These are phyloP conservation scores for Platyscapa corneri DNA, from an alignment of 1,140 invertebrate species.

Conservation along the genomic window DNA sequence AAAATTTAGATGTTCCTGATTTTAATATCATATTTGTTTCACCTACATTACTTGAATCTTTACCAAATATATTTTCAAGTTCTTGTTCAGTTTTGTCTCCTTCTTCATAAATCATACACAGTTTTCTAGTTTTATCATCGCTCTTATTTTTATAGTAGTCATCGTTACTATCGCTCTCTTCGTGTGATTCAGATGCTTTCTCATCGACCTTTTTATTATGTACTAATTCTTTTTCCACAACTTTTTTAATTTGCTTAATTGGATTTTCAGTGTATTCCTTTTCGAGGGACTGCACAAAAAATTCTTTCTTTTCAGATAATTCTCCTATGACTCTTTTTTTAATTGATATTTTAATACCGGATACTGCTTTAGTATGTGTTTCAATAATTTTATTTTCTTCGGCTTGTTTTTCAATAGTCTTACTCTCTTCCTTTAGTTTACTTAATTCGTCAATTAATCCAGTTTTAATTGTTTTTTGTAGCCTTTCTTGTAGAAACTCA, in stretches of 20 bases:
- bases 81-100: neutral
- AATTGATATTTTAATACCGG: neutral
- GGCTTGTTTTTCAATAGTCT: neutral
- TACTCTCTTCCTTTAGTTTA: slow-evolving; percentile 24
- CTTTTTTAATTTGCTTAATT: neutral
- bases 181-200: neutral
- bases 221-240: neutral
- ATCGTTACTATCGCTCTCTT: neutral
- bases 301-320: neutral
- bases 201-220: neutral
- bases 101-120: neutral
- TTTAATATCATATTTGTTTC: neutral
- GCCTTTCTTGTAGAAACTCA: neutral
- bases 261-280: neutral
- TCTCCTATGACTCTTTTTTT: neutral
- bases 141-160: neutral
- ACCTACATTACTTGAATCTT: neutral
- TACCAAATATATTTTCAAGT: slow-evolving; percentile 2
- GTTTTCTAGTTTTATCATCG: slow-evolving; percentile 7
- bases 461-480: slow-evolving; percentile 20
- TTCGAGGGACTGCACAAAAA: neutral
- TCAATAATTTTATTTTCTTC: slow-evolving; percentile 2
- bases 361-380: neutral
- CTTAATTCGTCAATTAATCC: slow-evolving; percentile 29
- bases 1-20: neutral